Evolutionary conservation across 2,888 invertebrate genomes (phyloP).

Genomic region (Myathropa florea): DNA sequence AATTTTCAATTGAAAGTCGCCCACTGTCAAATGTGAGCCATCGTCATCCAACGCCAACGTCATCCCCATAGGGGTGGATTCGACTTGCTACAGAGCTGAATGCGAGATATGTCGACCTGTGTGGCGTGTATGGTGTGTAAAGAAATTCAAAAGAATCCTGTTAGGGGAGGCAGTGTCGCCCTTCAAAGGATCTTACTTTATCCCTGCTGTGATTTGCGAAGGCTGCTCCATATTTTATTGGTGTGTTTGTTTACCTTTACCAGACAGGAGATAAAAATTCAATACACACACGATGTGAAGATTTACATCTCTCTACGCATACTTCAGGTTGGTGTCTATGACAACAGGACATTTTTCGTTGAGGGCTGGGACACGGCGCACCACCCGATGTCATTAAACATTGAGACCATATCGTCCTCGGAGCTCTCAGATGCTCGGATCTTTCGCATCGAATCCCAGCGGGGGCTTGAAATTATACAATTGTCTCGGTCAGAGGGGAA

Average conservation of each 20-base stretch:
- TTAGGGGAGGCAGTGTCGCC: slow-evolving; percentile 23
- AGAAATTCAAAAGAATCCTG: slow-evolving; percentile 34
- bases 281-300: slow-evolving; percentile 25
- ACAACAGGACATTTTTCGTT: slow-evolving; percentile 29
- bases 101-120: slow-evolving; percentile 5
- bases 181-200: slow-evolving; percentile 27
- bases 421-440: slow-evolving; percentile 10
- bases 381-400: slow-evolving; percentile 35
- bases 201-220: slow-evolving; percentile 46
- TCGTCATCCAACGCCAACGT: slow-evolving; percentile 3
- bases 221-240: slow-evolving; percentile 50
- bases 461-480: slow-evolving; percentile 34
- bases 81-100: not conserved
- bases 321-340: slow-evolving; percentile 35
- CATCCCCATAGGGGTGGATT: not conserved
- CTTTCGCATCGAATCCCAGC: slow-evolving; percentile 15
- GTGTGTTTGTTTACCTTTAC: slow-evolving; percentile 41
- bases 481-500: not conserved
- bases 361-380: not conserved
- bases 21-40: slow-evolving; percentile 39
- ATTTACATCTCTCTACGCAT: slow-evolving; percentile 22
- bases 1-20: slow-evolving; percentile 54
- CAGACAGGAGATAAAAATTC: slow-evolving; percentile 37
- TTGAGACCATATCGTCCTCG: slow-evolving; percentile 30
- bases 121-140: slow-evolving; percentile 22